Base-by-base conservation (phyloP, 2,888 invertebrate species). In the Euproctis similis region DNA sequence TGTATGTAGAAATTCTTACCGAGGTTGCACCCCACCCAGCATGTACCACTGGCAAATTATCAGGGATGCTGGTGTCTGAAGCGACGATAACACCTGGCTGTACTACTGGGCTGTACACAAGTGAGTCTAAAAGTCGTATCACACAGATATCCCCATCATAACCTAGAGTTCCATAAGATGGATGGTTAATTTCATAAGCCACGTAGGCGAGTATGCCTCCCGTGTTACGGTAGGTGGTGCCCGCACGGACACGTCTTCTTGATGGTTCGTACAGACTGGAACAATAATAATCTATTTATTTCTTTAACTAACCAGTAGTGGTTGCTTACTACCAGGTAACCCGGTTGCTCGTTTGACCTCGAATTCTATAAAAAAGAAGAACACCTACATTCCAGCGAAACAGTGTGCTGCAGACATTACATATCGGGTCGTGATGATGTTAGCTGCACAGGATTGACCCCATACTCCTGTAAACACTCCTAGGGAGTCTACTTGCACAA, bases 21-120 rank as follows among this genome's bases (percentile, higher is more conserved):
- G 45, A 2, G 24, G 49, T 58, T 0, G 43, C 23, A 0, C 74
- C 74, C 74, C 74, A 74, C 12, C 73, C 71, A 10, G 60, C 69
- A 16, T 59, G 57, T 0, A 48, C 39, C 0, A 70, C 68, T 0
- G 59, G 47, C 1, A 53, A 2, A 17, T 53, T 36, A 24, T 59
- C 60, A 0, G 64, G 64, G 0, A 69, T 12, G 0, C 0, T 0
- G 0, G 26, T 5, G 2, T 28, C 47, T 7, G 40, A 51, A 1
- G 39, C 2, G 0, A 53, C n/a, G 9, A 74, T 62, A 2, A 43
- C 12, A 0, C 22, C 46, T 6, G 31, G 53, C 31, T 58, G 53
- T 1, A 72, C 29, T 0, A 36, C 51, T 0, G 51, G 33, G 2
- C 45, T 42, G 31, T 48, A 65, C 0, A 16, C 13, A 9, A 75